Conservation (phyloP, 2,888 invertebrate species). For the Drosophila meridionalis region DNA sequence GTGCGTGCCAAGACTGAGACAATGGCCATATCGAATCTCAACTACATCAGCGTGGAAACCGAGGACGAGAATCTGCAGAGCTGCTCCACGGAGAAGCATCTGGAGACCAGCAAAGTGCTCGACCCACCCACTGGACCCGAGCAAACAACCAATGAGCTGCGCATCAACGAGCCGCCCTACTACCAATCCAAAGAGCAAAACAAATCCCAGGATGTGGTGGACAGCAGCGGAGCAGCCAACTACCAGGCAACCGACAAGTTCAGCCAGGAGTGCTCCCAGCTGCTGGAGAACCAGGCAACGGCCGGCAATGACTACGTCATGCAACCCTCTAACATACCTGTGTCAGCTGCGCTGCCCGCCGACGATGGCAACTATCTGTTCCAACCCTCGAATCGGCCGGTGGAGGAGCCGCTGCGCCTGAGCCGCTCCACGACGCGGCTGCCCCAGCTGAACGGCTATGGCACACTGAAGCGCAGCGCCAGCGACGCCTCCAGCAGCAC, state of each 20-base stretch:
- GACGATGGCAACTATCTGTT: conserved; percentile 84
- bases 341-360: conserved; percentile 83
- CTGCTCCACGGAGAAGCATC: conserved; percentile 81
- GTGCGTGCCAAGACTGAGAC: conserved; percentile 76
- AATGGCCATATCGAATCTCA: conserved; percentile 84
- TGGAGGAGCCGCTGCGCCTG: conserved; percentile 70
- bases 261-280: conserved; percentile 84
- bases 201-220: conserved; percentile 74
- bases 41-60: conserved; percentile 84
- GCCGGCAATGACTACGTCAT: conserved; percentile 86
- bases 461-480: conserved; percentile 83
- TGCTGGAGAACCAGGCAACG: conserved; percentile 81
- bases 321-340: conserved; percentile 88
- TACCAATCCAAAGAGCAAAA: conserved; percentile 84
- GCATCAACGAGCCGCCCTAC: conserved; percentile 84
- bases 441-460: conserved; percentile 67
- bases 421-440: conserved; percentile 69
- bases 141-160: conserved; percentile 83
- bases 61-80: conserved; percentile 83
- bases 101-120: conserved; percentile 79
- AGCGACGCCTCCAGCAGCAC: conserved; percentile 83
- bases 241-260: conserved; percentile 83
- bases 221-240: conserved; percentile 48
- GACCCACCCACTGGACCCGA: conserved; percentile 76
- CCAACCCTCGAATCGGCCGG: conserved; percentile 84